Evolutionary conservation across 2,113 vertebrate genomes (phyloP), one percentile per base, ranked within the genome.

Genomic region (Callorhinus ursinus): DNA sequence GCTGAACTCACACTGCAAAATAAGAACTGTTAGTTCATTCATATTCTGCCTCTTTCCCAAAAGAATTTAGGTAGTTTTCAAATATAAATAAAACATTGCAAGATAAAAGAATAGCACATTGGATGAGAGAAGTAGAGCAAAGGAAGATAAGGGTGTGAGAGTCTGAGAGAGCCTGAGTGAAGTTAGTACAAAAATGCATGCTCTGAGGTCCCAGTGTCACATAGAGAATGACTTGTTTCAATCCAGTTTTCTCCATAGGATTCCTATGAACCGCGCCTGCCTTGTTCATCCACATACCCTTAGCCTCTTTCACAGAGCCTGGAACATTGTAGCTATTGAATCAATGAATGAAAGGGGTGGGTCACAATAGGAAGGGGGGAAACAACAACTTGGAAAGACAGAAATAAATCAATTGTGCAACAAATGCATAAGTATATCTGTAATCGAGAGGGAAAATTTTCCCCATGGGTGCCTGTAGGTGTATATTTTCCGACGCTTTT

Each of bases 21-120:
- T 79, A 84, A 88, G 85, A 90, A 84, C 80, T 53, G 14, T 95
- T 94, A 31, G n/a, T 74, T 97, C 49, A 95, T 88, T 94, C 94
- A 80, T 57, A 80, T 42, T 92, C 93, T 90, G 28, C 24, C 42
- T 51, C 83, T 51, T 89, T 93, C 77, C 65, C 33, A 77, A 96
- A 89, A 83, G 28, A 31, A 92, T 87, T 79, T 87, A 82, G 21
- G 33, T 87, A 61, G 69, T 94, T 97, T 92, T 61, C 42, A 95
- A 94, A 74, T 88, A 51, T 87, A 96, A 95, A 87, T 53, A 90
- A 92, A 96, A 67, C n/a, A 61, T 51, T 61, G 5, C 33, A 90
- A 63, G 79, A 90, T 53, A 90, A 89, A 92, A 84, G 49, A 42
- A 88, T 79, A 84, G 36, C 18, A 65, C 93, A 89, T 42, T 51